Percentiles rank a stretch among this genome's conserved stretches.
Evolutionary conservation across 2,888 invertebrate species (phyloP).

Genomic region (Tuta absoluta): DNA sequence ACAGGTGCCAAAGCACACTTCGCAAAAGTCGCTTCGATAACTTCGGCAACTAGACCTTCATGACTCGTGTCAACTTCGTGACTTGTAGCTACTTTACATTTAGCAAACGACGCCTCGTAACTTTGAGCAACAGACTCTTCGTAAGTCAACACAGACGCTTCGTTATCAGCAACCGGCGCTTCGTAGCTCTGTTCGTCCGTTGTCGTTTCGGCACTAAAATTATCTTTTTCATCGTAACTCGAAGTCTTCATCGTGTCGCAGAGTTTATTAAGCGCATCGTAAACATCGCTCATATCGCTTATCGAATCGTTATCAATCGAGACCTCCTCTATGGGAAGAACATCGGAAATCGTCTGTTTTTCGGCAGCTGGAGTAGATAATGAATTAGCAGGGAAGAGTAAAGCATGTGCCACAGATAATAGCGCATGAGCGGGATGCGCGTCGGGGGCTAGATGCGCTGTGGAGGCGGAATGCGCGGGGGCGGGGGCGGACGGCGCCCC

Average conservation of each 20-base stretch:
- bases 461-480: slow-evolving; percentile 38
- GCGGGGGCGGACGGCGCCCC: slow-evolving; percentile 59
- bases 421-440: slow-evolving; percentile 65
- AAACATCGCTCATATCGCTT: slow-evolving; percentile 71
- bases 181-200: neutral
- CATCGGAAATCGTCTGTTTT: slow-evolving; percentile 30
- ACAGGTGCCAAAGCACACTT: neutral
- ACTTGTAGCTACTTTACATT: neutral
- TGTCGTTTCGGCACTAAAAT: neutral
- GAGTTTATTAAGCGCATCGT: slow-evolving; percentile 74
- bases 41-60: neutral
- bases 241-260: slow-evolving; percentile 76
- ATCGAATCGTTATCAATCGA: slow-evolving; percentile 56
- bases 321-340: slow-evolving; percentile 58
- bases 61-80: neutral
- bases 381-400: slow-evolving; percentile 61
- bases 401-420: slow-evolving; percentile 63
- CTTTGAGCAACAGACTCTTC: neutral
- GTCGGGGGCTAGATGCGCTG: slow-evolving; percentile 51
- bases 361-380: slow-evolving; percentile 33
- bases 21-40: neutral
- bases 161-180: neutral
- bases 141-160: neutral
- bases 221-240: slow-evolving; percentile 41
- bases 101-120: slow-evolving; percentile 8